Evolutionary conservation across 1,140 invertebrate species (phyloP).

Genomic region (Drosophila tani): DNA sequence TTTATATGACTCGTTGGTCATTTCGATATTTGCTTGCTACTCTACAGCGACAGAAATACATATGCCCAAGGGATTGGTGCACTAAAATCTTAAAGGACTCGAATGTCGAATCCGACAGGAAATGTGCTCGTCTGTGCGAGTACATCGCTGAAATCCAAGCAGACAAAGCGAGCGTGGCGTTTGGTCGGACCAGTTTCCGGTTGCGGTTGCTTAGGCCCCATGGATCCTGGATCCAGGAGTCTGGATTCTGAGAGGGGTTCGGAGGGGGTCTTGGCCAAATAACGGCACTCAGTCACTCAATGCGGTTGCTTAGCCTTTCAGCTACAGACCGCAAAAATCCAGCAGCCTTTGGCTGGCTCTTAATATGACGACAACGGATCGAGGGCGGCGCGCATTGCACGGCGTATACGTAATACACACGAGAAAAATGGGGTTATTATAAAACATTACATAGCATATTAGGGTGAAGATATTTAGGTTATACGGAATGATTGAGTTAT

Average conservation of each 20-base stretch:
- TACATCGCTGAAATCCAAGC: constrained; percentile 28
- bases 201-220: constrained; percentile 61
- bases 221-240: constrained; percentile 23
- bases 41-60: background rate
- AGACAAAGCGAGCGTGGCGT: constrained; percentile 48
- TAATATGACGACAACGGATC: constrained; percentile 59
- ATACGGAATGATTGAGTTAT: no score
- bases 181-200: constrained; percentile 54
- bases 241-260: background rate
- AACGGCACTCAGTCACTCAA: constrained; percentile 51
- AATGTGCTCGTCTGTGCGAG: constrained; percentile 12
- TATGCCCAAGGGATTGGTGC: constrained; percentile 20
- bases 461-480: no score
- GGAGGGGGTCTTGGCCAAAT: constrained; percentile 33
- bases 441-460: no score
- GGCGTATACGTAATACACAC: constrained; percentile 30
- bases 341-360: constrained; percentile 69
- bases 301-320: constrained; percentile 69
- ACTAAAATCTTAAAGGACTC: constrained; percentile 49
- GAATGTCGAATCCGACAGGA: constrained; percentile 32
- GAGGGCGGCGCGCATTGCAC: constrained; percentile 44
- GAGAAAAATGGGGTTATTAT: no score
- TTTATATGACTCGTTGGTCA: constrained; percentile 15
- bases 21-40: constrained; percentile 26
- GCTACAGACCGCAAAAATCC: constrained; percentile 68